Percentiles rank a stretch among this genome's conserved stretches.
Evolutionary conservation across 2,113 vertebrate species (phyloP).

Genomic region (Platichthys stellatus): DNA sequence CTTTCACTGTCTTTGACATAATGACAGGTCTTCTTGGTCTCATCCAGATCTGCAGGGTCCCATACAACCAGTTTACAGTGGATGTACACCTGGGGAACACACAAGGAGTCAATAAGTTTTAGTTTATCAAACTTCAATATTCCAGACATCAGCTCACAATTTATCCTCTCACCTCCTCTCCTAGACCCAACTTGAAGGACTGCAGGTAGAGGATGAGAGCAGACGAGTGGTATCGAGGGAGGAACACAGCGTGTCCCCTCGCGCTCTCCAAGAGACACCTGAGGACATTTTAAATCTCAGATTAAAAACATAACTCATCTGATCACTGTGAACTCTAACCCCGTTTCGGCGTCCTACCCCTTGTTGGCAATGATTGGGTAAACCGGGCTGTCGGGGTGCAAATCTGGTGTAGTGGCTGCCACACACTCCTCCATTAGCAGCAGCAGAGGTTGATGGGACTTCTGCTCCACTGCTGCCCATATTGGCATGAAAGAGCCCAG

Average conservation of each 20-base stretch:
- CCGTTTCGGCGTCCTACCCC: slow-evolving; percentile 64
- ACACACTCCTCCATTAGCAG: slow-evolving; percentile 83
- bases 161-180: slow-evolving; percentile 56
- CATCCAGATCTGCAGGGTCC: slow-evolving; percentile 72
- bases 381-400: slow-evolving; percentile 36
- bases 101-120: not conserved
- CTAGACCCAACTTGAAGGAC: slow-evolving; percentile 73
- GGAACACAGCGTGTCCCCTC: slow-evolving; percentile 71
- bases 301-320: not conserved
- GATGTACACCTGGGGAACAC: slow-evolving; percentile 78
- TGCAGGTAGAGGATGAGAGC: slow-evolving; percentile 76
- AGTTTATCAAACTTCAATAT: not conserved
- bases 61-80: slow-evolving; percentile 80
- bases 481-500: slow-evolving; percentile 82
- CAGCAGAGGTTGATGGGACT: slow-evolving; percentile 79
- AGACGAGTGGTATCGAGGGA: slow-evolving; percentile 72
- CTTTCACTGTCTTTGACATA: slow-evolving; percentile 64
- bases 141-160: fast-evolving
- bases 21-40: slow-evolving; percentile 81
- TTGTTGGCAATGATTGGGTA: slow-evolving; percentile 81
- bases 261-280: slow-evolving; percentile 83
- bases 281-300: not conserved
- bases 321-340: fast-evolving
- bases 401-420: slow-evolving; percentile 61
- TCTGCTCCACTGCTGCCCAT: slow-evolving; percentile 78